phyloP scores from a whole-genome alignment of 2,888 invertebrate genomes.

The Malacosoma neustria region DNA sequence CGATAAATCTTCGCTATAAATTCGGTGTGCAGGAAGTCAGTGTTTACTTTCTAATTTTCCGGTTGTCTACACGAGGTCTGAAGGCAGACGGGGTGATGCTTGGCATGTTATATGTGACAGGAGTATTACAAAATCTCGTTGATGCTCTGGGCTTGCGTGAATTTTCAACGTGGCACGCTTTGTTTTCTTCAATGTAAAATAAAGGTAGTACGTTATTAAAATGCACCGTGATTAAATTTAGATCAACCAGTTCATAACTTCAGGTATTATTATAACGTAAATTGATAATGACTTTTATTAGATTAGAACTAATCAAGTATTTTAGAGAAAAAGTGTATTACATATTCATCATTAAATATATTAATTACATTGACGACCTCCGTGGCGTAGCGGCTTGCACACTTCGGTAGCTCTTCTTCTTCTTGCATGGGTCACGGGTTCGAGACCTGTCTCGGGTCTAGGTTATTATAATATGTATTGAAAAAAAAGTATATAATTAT shows the following conservation, averaged over 20 bases:
- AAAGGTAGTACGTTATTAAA: not conserved
- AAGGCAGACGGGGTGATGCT: slow-evolving; percentile 36
- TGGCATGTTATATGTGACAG: slow-evolving; percentile 45
- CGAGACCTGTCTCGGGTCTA: too few relatives aligned
- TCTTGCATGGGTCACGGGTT: too few relatives aligned
- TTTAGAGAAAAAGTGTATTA: too few relatives aligned
- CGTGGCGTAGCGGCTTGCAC: too few relatives aligned
- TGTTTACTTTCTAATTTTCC: slow-evolving; percentile 71
- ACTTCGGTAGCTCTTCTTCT: too few relatives aligned
- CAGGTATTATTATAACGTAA: not conserved
- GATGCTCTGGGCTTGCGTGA: slow-evolving; percentile 15
- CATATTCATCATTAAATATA: too few relatives aligned
- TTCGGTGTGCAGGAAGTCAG: slow-evolving; percentile 33
- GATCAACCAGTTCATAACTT: not conserved
- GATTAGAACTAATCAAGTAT: too few relatives aligned
- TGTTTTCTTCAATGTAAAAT: slow-evolving; percentile 9
- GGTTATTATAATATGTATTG: too few relatives aligned
- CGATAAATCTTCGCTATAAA: slow-evolving; percentile 30
- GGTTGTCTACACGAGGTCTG: slow-evolving; percentile 62
- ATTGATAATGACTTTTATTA: too few relatives aligned
- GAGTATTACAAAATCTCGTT: slow-evolving; percentile 39
- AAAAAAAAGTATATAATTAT: too few relatives aligned
- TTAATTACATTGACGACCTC: too few relatives aligned
- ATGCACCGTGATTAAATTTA: not conserved
- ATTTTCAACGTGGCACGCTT: slow-evolving; percentile 7